phyloP scores from a whole-genome alignment of 2,888 invertebrate species.

The Acrobasis suavella region DNA sequence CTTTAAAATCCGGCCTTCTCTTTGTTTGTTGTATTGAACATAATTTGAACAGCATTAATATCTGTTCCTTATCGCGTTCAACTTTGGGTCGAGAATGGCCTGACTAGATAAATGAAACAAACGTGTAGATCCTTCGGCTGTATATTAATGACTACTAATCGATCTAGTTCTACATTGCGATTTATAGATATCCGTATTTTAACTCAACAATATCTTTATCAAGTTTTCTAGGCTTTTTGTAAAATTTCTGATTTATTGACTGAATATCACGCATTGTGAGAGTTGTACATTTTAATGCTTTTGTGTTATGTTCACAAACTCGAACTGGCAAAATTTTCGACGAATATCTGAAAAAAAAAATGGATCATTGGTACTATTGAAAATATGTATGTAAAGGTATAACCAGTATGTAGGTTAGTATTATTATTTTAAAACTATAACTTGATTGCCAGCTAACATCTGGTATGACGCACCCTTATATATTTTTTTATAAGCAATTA shows the following conservation, averaged over 20 bases:
- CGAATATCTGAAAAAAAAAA: conserved; percentile 15
- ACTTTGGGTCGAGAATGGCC: too few relatives aligned
- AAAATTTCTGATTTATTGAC: conserved; percentile 25
- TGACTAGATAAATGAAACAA: too few relatives aligned
- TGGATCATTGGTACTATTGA: not conserved
- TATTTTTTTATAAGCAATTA: too few relatives aligned
- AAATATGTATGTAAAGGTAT: not conserved
- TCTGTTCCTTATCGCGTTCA: too few relatives aligned
- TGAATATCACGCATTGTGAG: conserved; percentile 26
- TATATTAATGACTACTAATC: too few relatives aligned
- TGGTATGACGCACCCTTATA: too few relatives aligned
- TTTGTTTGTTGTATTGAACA: conserved; percentile 13
- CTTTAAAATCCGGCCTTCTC: conserved; percentile 17
- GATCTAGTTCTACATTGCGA: too few relatives aligned
- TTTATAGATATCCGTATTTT: too few relatives aligned
- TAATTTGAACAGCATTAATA: conserved; percentile 9
- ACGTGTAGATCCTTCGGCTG: too few relatives aligned
- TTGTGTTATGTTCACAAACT: conserved; percentile 28
- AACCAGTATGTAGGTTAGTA: too few relatives aligned
- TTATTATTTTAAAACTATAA: too few relatives aligned
- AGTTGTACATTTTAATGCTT: conserved; percentile 26
- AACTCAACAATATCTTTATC: conserved; percentile 10
- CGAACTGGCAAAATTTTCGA: conserved; percentile 25
- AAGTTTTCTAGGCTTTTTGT: conserved; percentile 21
- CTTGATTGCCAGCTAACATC: too few relatives aligned